These are phyloP conservation scores for Clusia tigrina DNA, from an alignment of 2,888 invertebrate species.

Conservation along the genomic window DNA sequence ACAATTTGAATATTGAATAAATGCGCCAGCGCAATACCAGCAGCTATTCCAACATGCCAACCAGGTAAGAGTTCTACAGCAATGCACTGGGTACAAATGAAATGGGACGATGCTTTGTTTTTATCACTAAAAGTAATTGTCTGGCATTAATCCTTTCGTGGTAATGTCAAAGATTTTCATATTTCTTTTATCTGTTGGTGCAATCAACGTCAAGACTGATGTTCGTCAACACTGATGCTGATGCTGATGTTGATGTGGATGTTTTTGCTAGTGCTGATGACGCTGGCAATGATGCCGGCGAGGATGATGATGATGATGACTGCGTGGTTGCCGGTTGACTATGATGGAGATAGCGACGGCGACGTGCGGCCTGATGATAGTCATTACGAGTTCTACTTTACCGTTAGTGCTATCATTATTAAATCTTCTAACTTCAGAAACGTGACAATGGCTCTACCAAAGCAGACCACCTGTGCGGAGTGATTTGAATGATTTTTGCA, in stretches of 20 bases:
- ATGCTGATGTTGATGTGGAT: not conserved
- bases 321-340: too few species aligned
- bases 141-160: conserved; percentile 33
- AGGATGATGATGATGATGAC: not conserved
- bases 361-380: not conserved
- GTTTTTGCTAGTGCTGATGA: not conserved
- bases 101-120: too few species aligned
- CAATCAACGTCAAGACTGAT: conserved; percentile 39
- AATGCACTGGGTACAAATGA: too few species aligned
- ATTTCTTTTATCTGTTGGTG: conserved; percentile 32
- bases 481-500: not conserved
- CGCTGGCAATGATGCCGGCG: not conserved
- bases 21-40: conserved; percentile 25
- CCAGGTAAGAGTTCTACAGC: not conserved
- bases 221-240: conserved; percentile 33
- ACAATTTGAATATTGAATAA: conserved; percentile 39
- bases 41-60: not conserved
- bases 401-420: conserved; percentile 24
- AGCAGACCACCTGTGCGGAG: not conserved
- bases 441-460: not conserved
- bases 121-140: conserved; percentile 22
- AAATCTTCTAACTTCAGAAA: conserved; percentile 11
- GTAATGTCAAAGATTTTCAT: conserved; percentile 38
- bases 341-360: not conserved
- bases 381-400: conserved; percentile 19